Base-by-base conservation (phyloP, 2,888 invertebrate genomes). In the Pilophorus perplexus region DNA sequence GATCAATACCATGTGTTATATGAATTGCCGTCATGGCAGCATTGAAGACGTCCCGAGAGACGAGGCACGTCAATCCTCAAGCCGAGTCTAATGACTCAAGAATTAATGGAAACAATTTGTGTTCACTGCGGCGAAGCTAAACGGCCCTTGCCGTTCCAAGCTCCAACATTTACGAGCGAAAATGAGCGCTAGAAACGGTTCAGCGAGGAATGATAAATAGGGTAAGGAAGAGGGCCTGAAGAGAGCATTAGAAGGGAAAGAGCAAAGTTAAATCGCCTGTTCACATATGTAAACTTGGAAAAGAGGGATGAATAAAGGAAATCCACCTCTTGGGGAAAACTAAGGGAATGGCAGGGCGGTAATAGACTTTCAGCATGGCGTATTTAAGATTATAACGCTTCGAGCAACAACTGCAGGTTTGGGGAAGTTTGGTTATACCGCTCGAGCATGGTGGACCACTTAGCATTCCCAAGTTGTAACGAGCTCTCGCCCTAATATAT, bases 231-330 rank as follows among this genome's bases (percentile, higher is more conserved):
- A 28, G 33, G 33, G 33, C 33, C 12, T 33, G 33, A n/a, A n/a
- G 33, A 16, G 20, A 28, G 52, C 14, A 52, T 25, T 28, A 28
- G 14, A 18, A 14, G 28, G 28, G 52, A 28, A 52, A 52, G 52
- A 52, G 28, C 25, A 40, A 59, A 59, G 59, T 59, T 59, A 59
- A 59, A 59, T 59, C 23, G 59, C 27, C 59, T 59, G 59, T 42
- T 59, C 59, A 27, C 59, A 42, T 27, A 59, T 59, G 59, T 59
- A 59, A 59, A 59, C 25, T 59, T 38, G 25, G 27, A 22, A n/a
- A n/a, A n/a, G n/a, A n/a, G n/a, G n/a, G 42, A 25, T 38, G 38
- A 40, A 59, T 59, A 42, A 42, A 42, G 42, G 59, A 42, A 59
- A 40, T 59, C 27, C 59, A 40, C 42, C 59, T 59, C 42, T 52